phyloP scores from a whole-genome alignment of 2,888 invertebrate genomes.

The Eulithis testata region DNA sequence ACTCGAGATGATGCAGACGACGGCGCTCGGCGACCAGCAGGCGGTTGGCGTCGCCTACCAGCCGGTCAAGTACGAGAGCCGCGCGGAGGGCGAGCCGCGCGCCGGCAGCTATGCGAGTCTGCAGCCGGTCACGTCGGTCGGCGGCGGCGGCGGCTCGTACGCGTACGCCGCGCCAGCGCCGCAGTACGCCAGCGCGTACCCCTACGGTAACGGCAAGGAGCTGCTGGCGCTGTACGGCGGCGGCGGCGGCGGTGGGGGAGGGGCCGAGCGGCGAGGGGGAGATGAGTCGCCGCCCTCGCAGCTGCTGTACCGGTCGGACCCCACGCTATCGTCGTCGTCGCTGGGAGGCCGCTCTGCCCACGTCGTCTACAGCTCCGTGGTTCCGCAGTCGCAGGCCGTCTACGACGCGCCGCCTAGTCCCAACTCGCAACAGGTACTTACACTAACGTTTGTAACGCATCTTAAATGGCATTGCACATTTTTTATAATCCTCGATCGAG shows the following conservation, averaged over 20 bases:
- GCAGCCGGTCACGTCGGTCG: slow-evolving; percentile 86
- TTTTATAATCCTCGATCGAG: no score
- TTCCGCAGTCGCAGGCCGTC: slow-evolving; percentile 72
- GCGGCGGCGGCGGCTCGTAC: slow-evolving; percentile 13
- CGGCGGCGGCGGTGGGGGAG: slow-evolving; percentile 48
- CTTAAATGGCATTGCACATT: no score
- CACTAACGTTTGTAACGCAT: no score
- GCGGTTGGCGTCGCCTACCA: slow-evolving; percentile 73
- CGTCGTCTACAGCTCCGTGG: slow-evolving; percentile 76
- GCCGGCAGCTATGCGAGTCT: slow-evolving; percentile 81
- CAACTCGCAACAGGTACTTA: slow-evolving; percentile 78
- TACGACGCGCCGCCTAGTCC: slow-evolving; percentile 85
- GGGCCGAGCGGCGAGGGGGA: slow-evolving; percentile 56
- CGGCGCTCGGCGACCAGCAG: slow-evolving; percentile 71
- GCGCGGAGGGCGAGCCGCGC: slow-evolving; percentile 67
- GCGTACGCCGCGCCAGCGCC: slow-evolving; percentile 64
- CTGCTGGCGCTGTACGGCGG: slow-evolving; percentile 34
- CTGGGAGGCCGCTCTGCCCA: slow-evolving; percentile 79
- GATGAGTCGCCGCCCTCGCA: slow-evolving; percentile 83
- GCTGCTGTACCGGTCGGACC: slow-evolving; percentile 87
- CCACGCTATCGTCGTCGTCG: slow-evolving; percentile 87
- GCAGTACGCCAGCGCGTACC: slow-evolving; percentile 63
- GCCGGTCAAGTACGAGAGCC: slow-evolving; percentile 77
- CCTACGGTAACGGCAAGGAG: slow-evolving; percentile 51
- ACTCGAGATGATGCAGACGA: slow-evolving; percentile 74